phyloP scores from a whole-genome alignment of 2,888 invertebrate species.

The Limulus polyphemus region DNA sequence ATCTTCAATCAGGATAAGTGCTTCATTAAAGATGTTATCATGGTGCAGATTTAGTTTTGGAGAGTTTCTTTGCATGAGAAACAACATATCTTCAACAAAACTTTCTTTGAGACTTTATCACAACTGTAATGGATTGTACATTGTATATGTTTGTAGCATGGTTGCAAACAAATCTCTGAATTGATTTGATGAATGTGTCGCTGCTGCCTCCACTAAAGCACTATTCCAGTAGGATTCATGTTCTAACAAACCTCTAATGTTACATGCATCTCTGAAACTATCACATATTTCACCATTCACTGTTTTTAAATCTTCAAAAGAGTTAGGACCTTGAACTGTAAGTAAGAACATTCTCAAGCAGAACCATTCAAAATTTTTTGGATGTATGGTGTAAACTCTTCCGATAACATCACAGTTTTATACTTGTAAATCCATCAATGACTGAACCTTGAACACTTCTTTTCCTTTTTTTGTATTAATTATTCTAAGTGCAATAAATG shows the following conservation, averaged over 20 bases:
- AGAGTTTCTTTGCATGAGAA: too few species aligned
- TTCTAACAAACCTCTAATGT: too few species aligned
- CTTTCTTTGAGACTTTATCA: slow-evolving; percentile 23
- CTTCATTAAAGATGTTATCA: too few species aligned
- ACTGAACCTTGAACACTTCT: slow-evolving; percentile 10
- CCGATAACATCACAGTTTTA: slow-evolving; percentile 10
- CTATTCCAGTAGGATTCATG: slow-evolving; percentile 27
- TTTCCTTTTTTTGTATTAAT: slow-evolving; percentile 15
- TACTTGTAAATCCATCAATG: slow-evolving; percentile 11
- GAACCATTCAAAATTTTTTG: slow-evolving; percentile 27
- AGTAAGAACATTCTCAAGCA: slow-evolving; percentile 23
- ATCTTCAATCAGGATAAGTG: too few species aligned
- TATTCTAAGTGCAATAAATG: slow-evolving; percentile 24
- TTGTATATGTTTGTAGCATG: slow-evolving; percentile 16
- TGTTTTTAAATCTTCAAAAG: too few species aligned
- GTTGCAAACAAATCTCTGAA: slow-evolving; percentile 25
- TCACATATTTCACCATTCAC: too few species aligned
- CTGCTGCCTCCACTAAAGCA: slow-evolving; percentile 8
- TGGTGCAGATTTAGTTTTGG: too few species aligned
- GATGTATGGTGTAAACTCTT: slow-evolving; percentile 28
- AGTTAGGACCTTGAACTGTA: slow-evolving; percentile 22
- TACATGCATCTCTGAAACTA: too few species aligned
- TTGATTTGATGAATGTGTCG: slow-evolving; percentile 11
- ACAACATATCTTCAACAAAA: too few species aligned
- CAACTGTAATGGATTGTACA: slow-evolving; percentile 18